Percentiles rank a stretch among this genome's conserved stretches.
Conservation (phyloP, 2,888 invertebrate genomes). For the Morpho deidamia region DNA sequence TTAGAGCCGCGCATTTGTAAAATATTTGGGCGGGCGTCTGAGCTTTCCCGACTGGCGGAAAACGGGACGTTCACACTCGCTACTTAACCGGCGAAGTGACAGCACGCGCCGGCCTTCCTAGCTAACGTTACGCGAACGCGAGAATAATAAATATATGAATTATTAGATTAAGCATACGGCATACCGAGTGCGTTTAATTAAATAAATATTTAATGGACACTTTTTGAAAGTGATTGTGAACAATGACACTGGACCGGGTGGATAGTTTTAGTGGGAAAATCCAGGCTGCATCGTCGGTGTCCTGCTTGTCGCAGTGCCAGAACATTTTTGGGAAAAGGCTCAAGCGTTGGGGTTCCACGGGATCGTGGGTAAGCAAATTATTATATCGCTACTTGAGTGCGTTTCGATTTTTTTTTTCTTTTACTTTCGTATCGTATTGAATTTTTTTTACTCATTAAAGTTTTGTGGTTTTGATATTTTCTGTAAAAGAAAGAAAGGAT, state of each 20-base stretch:
- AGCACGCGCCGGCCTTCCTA: conserved; percentile 39
- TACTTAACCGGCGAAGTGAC: conserved; percentile 36
- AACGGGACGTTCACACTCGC: conserved; percentile 38
- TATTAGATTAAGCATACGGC: background rate
- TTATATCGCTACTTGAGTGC: too few relatives aligned
- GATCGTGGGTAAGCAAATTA: conserved; percentile 82
- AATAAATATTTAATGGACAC: conserved; percentile 12
- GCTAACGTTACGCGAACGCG: conserved; percentile 17
- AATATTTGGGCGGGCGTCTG: conserved; percentile 45
- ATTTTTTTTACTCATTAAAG: too few relatives aligned
- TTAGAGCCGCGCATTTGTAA: conserved; percentile 14
- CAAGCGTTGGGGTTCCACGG: conserved; percentile 85
- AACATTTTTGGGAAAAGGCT: conserved; percentile 82
- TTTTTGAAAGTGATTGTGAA: conserved; percentile 36
- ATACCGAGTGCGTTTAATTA: background rate
- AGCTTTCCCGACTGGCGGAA: conserved; percentile 56
- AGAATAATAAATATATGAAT: background rate
- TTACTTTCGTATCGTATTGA: too few relatives aligned
- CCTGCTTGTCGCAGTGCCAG: conserved; percentile 77
- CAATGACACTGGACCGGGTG: conserved; percentile 70
- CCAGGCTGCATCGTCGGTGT: conserved; percentile 71
- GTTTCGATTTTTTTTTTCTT: too few relatives aligned
- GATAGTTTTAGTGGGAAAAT: conserved; percentile 69
- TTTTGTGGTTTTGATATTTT: too few relatives aligned
- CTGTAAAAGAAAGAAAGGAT: too few relatives aligned